Base-by-base conservation (phyloP, 2,113 vertebrate species). In the Thinocorus orbignyianus region DNA sequence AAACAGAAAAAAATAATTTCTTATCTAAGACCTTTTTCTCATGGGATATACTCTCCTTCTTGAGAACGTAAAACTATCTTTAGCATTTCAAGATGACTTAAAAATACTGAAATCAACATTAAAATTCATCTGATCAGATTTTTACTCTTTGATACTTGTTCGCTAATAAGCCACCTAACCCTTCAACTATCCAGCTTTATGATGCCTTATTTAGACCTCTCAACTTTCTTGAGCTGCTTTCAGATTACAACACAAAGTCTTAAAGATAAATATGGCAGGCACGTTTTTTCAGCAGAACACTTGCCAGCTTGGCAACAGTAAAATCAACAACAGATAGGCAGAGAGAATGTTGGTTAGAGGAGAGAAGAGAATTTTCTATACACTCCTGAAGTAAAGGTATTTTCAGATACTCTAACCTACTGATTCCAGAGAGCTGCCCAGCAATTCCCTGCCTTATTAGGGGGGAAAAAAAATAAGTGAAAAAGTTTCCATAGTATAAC, bases 161-260 rank as follows among this genome's bases (percentile, higher is more conserved):
- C 93, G 80, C 71, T 87, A 94, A 48, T 91, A 97, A 96, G 82
- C 65, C 92, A 90, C 26, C 74, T 88, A 93, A 90, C 76, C 58
- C 81, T 92, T 83, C 83, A 94, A 90, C 68, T 69, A 81, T 80
- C 55, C 93, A 91, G 95, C 80, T 94, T 97, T 97, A 92, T 66
- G 90, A 60, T 87, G 86, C 95, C 88, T 97, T 97, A 97, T 97
- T 97, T 97, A 98, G 94, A 93, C 35, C 42, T 72, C 94, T 96
- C 94, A 95, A 94, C 93, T 88, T 92, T 79, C 91, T 42, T 96
- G 94, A 98, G 94, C 97, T 94, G 92, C 97, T 97, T 97, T 98
- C 96, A 96, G 97, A 97, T 97, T 98, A 98, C 81, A 87, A 81
- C 71, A 91, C 78, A 93, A 96, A 93, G 72, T 86, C 93, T 97